A percentile compares a stretch with the other conserved stretches of the same genome.
Evolutionary conservation across 1,140 invertebrate genomes (phyloP).

Genomic region (Calliopsis andreniformis): DNA sequence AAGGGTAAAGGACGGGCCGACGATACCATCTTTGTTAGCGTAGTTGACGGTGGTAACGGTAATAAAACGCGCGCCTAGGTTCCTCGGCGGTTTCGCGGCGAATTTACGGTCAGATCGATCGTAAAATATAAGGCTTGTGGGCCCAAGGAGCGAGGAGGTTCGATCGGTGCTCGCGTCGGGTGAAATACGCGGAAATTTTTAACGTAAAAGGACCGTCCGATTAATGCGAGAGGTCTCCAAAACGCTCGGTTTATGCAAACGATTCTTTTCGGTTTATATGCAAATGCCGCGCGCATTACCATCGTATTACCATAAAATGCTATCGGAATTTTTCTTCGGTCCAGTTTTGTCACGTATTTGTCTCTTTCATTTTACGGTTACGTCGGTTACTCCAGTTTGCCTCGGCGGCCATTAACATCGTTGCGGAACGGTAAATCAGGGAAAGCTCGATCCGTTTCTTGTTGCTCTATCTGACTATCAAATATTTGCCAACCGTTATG

Average conservation of each 20-base stretch:
- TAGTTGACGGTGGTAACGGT: constrained; percentile 4
- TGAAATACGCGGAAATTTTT: constrained; percentile 28
- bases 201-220: constrained; percentile 47
- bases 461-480: constrained; percentile 4
- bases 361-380: too few relatives aligned
- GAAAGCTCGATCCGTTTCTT: neutral
- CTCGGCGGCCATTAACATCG: neutral
- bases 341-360: neutral
- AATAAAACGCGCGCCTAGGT: constrained; percentile 46
- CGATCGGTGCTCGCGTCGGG: constrained; percentile 31
- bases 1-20: constrained; percentile 15
- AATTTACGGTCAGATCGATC: constrained; percentile 57
- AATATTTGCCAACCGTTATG: constrained; percentile 27
- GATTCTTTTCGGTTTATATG: neutral
- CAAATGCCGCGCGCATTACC: neutral
- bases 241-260: constrained; percentile 8
- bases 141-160: constrained; percentile 17
- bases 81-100: constrained; percentile 15
- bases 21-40: constrained; percentile 29
- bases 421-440: neutral
- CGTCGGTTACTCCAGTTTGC: neutral
- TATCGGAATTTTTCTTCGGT: neutral
- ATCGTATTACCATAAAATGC: neutral
- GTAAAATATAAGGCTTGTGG: constrained; percentile 48
- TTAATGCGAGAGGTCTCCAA: constrained; percentile 53